Base-by-base conservation (phyloP, 2,113 vertebrate species). In the Columbina picui region DNA sequence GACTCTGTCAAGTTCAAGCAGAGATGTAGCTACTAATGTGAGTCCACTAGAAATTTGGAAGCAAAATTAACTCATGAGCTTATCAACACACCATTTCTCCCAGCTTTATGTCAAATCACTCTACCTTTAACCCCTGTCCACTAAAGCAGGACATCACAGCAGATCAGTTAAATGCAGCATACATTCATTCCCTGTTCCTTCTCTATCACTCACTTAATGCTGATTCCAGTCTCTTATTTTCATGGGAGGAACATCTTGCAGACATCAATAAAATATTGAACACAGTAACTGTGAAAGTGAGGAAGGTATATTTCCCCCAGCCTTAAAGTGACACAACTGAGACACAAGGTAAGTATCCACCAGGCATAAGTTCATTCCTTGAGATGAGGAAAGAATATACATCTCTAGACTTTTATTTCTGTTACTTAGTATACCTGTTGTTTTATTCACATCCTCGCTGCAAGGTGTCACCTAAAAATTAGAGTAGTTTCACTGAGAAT, bases 251-350 rank as follows among this genome's bases (percentile, higher is more conserved):
- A 67, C 10, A 47, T 78, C 26, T 71, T 5, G 1, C 38, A 71
- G 34, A 22, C 10, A 25, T 63, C 78, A 90, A 64, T 89, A 76
- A 95, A 91, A 79, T 65, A 76, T 32, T 79, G 78, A 73, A 67
- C 41, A 41, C 8, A 74, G 22, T 67, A 93, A 39, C 43, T 76
- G 25, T 76, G 36, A 76, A 20, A 52, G 14, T n/a, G 39, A 47
- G 29, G 60, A 87, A 94, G 25, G 21, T 56, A 22, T 71, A 38
- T 43, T 59, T 43, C 27, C 16, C 1, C 1, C 16, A 49, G 45
- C 23, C 53, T 73, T 77, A 25, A 82, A 89, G 56, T 55, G 65
- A 56, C 30, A 49, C 22, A 70, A 27, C 14, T 38, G 64, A 75
- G 34, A 29, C 47, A 80, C 12, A n/a, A 80, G 13, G 3, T 69